These are phyloP conservation scores for Drosophila busckii DNA, from an alignment of 1,140 invertebrate genomes.

Conservation along the genomic window DNA sequence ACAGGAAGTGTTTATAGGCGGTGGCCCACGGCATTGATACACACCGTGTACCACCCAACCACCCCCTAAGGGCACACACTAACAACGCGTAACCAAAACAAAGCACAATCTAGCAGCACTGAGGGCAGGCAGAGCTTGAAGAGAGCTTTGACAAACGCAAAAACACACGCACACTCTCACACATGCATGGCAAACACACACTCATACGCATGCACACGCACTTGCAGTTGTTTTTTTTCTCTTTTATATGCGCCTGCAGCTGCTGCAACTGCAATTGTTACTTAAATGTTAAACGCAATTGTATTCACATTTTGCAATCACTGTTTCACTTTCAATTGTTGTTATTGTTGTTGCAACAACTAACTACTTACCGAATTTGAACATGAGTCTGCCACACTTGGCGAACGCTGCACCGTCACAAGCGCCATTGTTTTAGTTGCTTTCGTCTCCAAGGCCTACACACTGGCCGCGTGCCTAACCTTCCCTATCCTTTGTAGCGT, in stretches of 20 bases:
- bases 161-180: background rate
- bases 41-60: conserved; percentile 17
- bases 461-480: conserved; percentile 25
- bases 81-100: conserved; percentile 58
- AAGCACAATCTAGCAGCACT: conserved; percentile 42
- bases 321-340: no score
- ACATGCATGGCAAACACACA: conserved; percentile 10
- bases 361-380: conserved; percentile 79
- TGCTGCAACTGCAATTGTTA: conserved; percentile 27
- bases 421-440: conserved; percentile 81
- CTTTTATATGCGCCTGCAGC: no score
- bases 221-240: no score
- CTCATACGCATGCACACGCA: conserved; percentile 21
- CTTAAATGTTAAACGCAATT: no score
- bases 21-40: conserved; percentile 1
- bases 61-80: conserved; percentile 16
- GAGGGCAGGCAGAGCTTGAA: background rate
- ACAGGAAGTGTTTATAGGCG: conserved; percentile 44
- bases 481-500: conserved; percentile 37
- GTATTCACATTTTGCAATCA: conserved; percentile 10
- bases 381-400: conserved; percentile 84
- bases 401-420: conserved; percentile 85
- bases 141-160: conserved; percentile 19
- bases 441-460: conserved; percentile 36
- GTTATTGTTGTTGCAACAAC: conserved; percentile 4